Evolutionary conservation across 1,140 invertebrate genomes (phyloP).

Genomic region (Gerris buenoi): DNA sequence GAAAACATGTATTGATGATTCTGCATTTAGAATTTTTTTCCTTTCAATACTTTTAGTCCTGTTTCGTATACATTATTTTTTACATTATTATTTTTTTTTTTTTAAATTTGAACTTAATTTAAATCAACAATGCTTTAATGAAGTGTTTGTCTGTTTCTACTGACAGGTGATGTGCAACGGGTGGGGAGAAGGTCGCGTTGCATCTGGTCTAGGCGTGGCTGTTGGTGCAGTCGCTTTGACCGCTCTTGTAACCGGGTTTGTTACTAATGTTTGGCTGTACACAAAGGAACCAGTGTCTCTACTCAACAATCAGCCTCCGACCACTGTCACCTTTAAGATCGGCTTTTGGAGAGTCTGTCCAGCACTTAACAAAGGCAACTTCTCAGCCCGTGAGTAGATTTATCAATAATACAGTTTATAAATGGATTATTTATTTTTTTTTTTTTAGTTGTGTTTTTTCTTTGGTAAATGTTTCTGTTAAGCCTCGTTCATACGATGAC

Average conservation of each 20-base stretch:
- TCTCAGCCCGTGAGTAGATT: slow-evolving; percentile 18
- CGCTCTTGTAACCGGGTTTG: slow-evolving; percentile 33
- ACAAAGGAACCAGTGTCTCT: slow-evolving; percentile 33
- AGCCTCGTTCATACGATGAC: too few species aligned
- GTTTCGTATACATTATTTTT: too few species aligned
- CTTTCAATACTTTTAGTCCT: too few species aligned
- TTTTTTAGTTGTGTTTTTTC: too few species aligned
- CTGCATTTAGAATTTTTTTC: too few species aligned
- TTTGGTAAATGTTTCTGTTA: too few species aligned
- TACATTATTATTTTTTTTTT: too few species aligned
- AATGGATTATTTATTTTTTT: too few species aligned
- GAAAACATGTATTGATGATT: too few species aligned
- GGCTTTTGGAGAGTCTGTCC: slow-evolving; percentile 37
- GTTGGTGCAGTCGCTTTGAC: slow-evolving; percentile 31
- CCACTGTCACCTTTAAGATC: slow-evolving; percentile 32
- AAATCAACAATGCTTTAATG: too few species aligned
- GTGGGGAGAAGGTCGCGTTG: background rate
- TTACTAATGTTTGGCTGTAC: slow-evolving; percentile 35
- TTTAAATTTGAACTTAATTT: too few species aligned
- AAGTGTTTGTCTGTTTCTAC: background rate
- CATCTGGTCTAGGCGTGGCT: slow-evolving; percentile 32
- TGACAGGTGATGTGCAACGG: slow-evolving; percentile 5
- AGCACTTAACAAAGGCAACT: slow-evolving; percentile 21
- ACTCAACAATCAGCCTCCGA: slow-evolving; percentile 29
- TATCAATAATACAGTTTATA: too few species aligned